phyloP scores from a whole-genome alignment of 2,888 invertebrate species.

The Dasysyrphus tricinctus region DNA sequence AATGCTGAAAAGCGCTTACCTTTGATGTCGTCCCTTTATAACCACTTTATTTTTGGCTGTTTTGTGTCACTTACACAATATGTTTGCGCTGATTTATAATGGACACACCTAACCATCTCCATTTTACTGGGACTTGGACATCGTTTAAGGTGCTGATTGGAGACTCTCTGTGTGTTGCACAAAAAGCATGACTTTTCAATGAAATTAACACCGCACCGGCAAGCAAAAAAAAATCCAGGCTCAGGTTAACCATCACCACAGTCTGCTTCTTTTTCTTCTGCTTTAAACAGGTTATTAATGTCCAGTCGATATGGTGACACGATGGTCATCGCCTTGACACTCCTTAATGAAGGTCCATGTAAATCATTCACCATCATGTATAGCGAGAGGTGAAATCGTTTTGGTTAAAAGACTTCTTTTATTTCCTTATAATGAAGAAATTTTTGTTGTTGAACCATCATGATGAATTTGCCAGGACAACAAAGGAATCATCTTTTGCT shows the following conservation, averaged over 20 bases:
- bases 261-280: constrained; percentile 32
- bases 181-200: constrained; percentile 19
- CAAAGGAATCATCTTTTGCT: constrained; percentile 17
- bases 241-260: background rate
- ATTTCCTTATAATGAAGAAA: constrained; percentile 20
- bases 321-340: constrained; percentile 62
- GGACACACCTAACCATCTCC: constrained; percentile 40
- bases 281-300: constrained; percentile 59
- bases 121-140: constrained; percentile 32
- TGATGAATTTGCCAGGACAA: constrained; percentile 3
- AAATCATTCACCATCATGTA: constrained; percentile 44
- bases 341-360: constrained; percentile 63
- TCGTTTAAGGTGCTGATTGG: constrained; percentile 66
- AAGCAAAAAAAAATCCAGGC: background rate
- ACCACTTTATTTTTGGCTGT: constrained; percentile 67
- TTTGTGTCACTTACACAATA: constrained; percentile 56
- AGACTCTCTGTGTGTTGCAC: constrained; percentile 17
- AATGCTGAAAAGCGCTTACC: constrained; percentile 26
- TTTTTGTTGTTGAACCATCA: constrained; percentile 11
- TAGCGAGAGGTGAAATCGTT: constrained; percentile 13
- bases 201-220: constrained; percentile 36
- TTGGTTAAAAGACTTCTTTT: constrained; percentile 2
- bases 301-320: constrained; percentile 56
- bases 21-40: constrained; percentile 50
- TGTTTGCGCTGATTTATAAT: constrained; percentile 51